Evolutionary conservation across 2,888 invertebrate genomes (phyloP), one percentile per base, ranked within the genome.

Genomic region (Eucriotettix oculatus): DNA sequence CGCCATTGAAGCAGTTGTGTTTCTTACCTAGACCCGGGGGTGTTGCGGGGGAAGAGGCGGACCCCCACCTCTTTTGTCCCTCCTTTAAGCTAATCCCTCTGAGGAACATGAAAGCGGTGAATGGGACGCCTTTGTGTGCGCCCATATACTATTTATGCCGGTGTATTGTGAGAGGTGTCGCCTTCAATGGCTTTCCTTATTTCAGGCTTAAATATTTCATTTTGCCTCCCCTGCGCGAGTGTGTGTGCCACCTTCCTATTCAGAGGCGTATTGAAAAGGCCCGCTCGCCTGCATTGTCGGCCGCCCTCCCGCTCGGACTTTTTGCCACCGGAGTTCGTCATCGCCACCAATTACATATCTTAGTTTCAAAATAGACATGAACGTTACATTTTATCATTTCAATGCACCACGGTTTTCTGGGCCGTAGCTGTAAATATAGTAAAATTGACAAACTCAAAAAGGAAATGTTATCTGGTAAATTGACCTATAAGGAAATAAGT

Each of bases 191-290:
- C 59, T 62, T 60, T 62, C 62, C 64, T 64, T 64, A 64, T 64
- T 64, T 59, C 64, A 60, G 62, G 64, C 61, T 64, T 64, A 64
- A 64, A 64, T 62, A 64, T 64, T 64, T 64, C 64, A 64, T 64
- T 64, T 61, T 52, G 61, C 62, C 44, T 52, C 54, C 48, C 54
- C 48, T 29, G 29, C 29, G 29, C 29, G 29, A 29, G 29, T 29
- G 29, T 29, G 29, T 29, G 48, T n/a, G 43, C 58, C 54, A 40
- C 16, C 58, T 54, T 10, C 54, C 54, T 17, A 42, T 43, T 43
- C 43, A 59, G 54, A 48, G 16, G 59, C 58, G 48, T 29, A 29
- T 29, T 29, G 29, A 48, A n/a, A n/a, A 12, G 48, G 48, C 14
- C 14, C 48, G 48, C 12, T 12, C 14, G 48, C 48, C 48, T 14